phyloP scores from a whole-genome alignment of 2,888 invertebrate species.

The Hirtodrosophila alboralis region DNA sequence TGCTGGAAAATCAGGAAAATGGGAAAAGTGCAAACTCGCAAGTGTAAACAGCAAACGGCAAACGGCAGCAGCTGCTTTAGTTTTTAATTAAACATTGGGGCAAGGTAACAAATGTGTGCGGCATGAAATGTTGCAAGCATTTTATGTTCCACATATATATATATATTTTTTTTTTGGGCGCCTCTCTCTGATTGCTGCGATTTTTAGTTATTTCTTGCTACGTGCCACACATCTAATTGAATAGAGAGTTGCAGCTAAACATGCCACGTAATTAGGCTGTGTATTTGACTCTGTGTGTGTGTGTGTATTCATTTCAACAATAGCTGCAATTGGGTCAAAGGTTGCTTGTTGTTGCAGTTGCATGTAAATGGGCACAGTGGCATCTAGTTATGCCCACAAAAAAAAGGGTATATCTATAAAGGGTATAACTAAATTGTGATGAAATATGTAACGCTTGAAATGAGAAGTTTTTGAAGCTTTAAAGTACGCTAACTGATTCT shows the following conservation, averaged over 20 bases:
- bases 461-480: too few relatives aligned
- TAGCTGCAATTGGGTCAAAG: slow-evolving; percentile 54
- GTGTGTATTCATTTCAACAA: slow-evolving; percentile 29
- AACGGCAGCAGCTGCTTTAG: slow-evolving; percentile 54
- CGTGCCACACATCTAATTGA: slow-evolving; percentile 69
- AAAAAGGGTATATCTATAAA: too few relatives aligned
- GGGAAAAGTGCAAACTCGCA: slow-evolving; percentile 45
- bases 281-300: slow-evolving; percentile 14
- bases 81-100: slow-evolving; percentile 68
- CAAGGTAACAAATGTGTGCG: slow-evolving; percentile 44
- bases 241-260: slow-evolving; percentile 69
- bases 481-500: too few relatives aligned
- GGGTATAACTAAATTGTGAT: too few relatives aligned
- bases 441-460: too few relatives aligned
- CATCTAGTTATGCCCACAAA: too few relatives aligned
- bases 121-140: slow-evolving; percentile 38
- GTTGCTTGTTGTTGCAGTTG: slow-evolving; percentile 34
- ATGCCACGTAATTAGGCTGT: slow-evolving; percentile 68
- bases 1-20: slow-evolving; percentile 33
- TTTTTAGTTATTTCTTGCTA: slow-evolving; percentile 42
- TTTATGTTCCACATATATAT: slow-evolving; percentile 19
- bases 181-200: slow-evolving; percentile 34
- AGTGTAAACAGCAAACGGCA: slow-evolving; percentile 54
- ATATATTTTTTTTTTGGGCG: slow-evolving; percentile 14
- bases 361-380: slow-evolving; percentile 54